Evolutionary conservation across 2,113 vertebrate species (phyloP), one percentile per base, ranked within the genome.

Genomic region (Sphyrna mokarran): DNA sequence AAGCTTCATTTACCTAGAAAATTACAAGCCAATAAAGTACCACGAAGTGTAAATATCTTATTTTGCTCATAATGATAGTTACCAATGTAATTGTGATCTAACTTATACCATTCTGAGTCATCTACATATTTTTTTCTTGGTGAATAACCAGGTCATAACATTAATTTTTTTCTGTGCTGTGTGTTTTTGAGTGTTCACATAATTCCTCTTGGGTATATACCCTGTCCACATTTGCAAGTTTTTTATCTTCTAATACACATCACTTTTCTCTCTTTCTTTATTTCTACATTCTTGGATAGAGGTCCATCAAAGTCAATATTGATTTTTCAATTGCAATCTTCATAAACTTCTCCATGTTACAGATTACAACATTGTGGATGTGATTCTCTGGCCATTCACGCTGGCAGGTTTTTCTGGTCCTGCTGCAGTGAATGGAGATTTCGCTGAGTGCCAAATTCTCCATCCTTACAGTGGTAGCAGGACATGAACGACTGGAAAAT

Each of bases 1-100:
- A 95, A 80, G 96, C 96, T 95, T 96, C 94, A 96, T 96, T 96
- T 63, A 96, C 96, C 96, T 96, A 85, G 37, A 95, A 93, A 95
- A 96, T 95, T 54, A 95, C 94, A 95, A 95, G 48, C 69, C 23
- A 2, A 72, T 95, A 54, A 95, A 95, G 66, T 94, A 94, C 37
- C 37, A 22, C 66, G 11, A 43, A 94, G 37, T 95, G 26, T 40
- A 70, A 23, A 14, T 22, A 69, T 22, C 83, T 3, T 33, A 91
- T 43, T 90, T 61, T 58, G 54, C 54, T 61, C 4, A 29, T 61
- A 33, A 90, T 90, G 26, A 58, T 3, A 89, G 86, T 61, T 33
- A 90, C 87, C 87, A 93, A 1, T 93, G 61, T 7, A 91, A 91
- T 37, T 37, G 14, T 37, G 33, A 93, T 40, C 18, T 5, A 29